phyloP scores from a whole-genome alignment of 2,888 invertebrate species.

The Pristionchus mayeri region DNA sequence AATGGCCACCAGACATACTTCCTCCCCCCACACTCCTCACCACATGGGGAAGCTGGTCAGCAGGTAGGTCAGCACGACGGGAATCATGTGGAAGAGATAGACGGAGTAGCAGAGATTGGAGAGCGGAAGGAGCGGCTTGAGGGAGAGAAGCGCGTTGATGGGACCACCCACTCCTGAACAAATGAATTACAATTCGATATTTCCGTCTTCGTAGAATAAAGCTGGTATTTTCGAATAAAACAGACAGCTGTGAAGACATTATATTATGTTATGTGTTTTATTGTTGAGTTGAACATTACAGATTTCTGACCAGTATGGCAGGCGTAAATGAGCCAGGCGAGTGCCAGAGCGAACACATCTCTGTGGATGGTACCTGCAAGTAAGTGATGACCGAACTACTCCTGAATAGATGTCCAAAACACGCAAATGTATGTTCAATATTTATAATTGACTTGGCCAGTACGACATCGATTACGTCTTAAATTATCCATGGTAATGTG shows the following conservation, averaged over 20 bases:
- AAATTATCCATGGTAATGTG: no score
- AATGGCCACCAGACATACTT: no score
- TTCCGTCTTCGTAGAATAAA: neutral
- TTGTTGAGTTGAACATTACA: no score
- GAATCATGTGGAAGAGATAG: slow-evolving; percentile 76
- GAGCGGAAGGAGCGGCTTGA: slow-evolving; percentile 72
- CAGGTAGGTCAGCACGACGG: slow-evolving; percentile 75
- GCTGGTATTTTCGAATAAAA: neutral
- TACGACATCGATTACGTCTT: no score
- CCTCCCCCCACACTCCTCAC: no score
- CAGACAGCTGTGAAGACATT: no score
- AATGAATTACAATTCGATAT: neutral
- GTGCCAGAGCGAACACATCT: slow-evolving; percentile 74
- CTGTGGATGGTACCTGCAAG: slow-evolving; percentile 74
- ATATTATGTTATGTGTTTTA: no score
- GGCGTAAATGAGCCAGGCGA: slow-evolving; percentile 76
- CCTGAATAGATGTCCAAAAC: no score
- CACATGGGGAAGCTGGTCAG: slow-evolving; percentile 73
- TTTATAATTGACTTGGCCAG: no score
- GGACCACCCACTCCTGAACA: slow-evolving; percentile 69
- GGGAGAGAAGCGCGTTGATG: slow-evolving; percentile 71
- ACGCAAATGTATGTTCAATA: no score
- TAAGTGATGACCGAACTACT: no score
- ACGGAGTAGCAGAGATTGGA: slow-evolving; percentile 75
- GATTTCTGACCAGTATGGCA: slow-evolving; percentile 75